Evolutionary conservation across 1,140 invertebrate genomes (phyloP), one percentile per base, ranked within the genome.

Genomic region (Mactra quadrangularis): DNA sequence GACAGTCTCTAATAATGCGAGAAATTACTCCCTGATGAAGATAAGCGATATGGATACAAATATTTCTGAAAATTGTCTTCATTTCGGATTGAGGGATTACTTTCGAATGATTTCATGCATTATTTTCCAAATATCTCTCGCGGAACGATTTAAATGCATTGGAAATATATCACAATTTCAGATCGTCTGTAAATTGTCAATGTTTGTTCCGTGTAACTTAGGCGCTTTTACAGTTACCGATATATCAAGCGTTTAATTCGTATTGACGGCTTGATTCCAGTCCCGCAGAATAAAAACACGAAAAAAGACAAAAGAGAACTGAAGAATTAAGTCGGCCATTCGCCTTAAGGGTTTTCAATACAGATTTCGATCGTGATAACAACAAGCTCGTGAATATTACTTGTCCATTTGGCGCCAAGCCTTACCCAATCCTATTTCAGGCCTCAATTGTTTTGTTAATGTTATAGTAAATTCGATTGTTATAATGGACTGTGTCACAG

Each of bases 91-190:
- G 29, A 25, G 19, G 27, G 11, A 77, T 77, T 77, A 77, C 31
- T 77, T 77, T 38, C 74, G 52, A 27, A 31, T 53, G 33, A 77
- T 77, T 77, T 62, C 35, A 47, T 77, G 33, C 74, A 33, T 77
- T 77, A 55, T 77, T 62, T 62, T 41, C 25, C 27, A 27, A 35
- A 64, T 47, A 60, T 45, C 59, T 52, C 47, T 52, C 29, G 59
- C 59, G 57, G 31, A 77, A 50, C 52, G 45, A 77, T 77, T 77
- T 62, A 77, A 77, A 77, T 77, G 74, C 74, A 77, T 77, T 77
- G 74, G 55, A 77, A 77, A 77, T 77, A 77, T 77, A 77, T 77
- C 74, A 38, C 59, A 66, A 66, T 66, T 77, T 64, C 7, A n/a
- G 35, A 33, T 50, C 60, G 47, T 57, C 64, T 59, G 64, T 64